phyloP scores from a whole-genome alignment of 2,113 vertebrate genomes.

The Toxotes chatareus region DNA sequence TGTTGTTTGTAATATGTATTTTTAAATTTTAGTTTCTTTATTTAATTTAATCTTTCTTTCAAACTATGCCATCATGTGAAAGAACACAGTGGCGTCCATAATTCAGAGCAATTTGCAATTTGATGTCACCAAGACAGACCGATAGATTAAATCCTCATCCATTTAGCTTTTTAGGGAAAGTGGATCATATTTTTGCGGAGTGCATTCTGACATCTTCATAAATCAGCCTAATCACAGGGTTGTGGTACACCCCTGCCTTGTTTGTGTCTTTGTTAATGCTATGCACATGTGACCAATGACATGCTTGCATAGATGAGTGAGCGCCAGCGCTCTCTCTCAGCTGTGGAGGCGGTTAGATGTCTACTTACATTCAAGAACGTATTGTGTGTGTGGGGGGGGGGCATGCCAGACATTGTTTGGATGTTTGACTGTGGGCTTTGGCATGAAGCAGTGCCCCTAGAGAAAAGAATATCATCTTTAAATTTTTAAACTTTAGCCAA shows the following conservation, averaged over 20 bases:
- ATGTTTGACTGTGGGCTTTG: constrained; percentile 48
- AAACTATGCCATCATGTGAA: constrained; percentile 29
- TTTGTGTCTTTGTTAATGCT: constrained; percentile 75
- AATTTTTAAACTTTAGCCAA: not conserved
- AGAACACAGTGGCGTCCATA: constrained; percentile 29
- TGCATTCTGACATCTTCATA: constrained; percentile 73
- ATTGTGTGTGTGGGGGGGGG: not conserved
- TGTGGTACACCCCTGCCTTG: constrained; percentile 69
- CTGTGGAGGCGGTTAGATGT: constrained; percentile 53
- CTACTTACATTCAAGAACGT: constrained; percentile 29
- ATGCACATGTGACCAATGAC: constrained; percentile 74
- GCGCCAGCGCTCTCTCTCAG: constrained; percentile 46
- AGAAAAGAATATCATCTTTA: constrained; percentile 10
- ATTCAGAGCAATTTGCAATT: constrained; percentile 45
- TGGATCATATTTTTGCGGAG: constrained; percentile 59
- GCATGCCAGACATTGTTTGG: constrained; percentile 57
- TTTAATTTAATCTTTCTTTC: constrained; percentile 28
- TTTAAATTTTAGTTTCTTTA: constrained; percentile 31
- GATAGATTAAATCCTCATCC: constrained; percentile 53
- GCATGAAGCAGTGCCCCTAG: not conserved
- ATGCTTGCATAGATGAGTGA: constrained; percentile 57
- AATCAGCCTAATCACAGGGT: constrained; percentile 74
- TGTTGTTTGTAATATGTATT: constrained; percentile 30
- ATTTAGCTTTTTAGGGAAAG: constrained; percentile 60
- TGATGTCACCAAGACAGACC: constrained; percentile 48